Base-by-base conservation (phyloP, 2,888 invertebrate species). In the Arctia plantaginis region DNA sequence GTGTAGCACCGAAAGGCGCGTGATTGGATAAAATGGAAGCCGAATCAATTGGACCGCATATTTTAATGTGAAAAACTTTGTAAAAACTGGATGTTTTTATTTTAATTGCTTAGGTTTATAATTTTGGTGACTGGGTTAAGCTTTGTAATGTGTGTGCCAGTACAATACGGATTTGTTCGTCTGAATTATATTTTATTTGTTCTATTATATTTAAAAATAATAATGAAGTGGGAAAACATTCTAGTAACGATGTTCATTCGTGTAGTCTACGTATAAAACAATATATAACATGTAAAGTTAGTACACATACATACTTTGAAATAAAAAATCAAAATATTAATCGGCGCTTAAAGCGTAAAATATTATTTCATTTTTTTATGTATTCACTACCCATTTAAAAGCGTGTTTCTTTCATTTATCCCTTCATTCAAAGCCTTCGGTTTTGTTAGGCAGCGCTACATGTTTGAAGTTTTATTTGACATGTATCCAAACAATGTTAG, bases 51-150 rank as follows among this genome's bases (percentile, higher is more conserved):
- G 79, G 64, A 68, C 66, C 62, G 51, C 71, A 71, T 77, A 69
- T 66, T 68, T 76, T 75, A 81, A 81, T 80, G 75, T 59, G 64
- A 74, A 70, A 83, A 79, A 73, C 64, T 30, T 62, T 74, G 71
- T 79, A 77, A 81, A 74, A 79, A 69, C 65, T n/a, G 33, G 69
- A 67, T 73, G n/a, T n/a, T n/a, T n/a, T n/a, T n/a, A n/a, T n/a
- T n/a, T n/a, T n/a, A n/a, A n/a, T n/a, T n/a, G n/a, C 64, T 70
- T 72, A 33, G 67, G 55, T 66, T 27, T 77, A 82, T 71, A 76
- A 74, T 69, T 77, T 83, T 71, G 78, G 66, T 66, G 41, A 73
- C 66, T 66, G 69, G 72, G 69, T 74, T 64, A 70, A 33, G 35
- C 23, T 35, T 65, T 66, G 66, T 27, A 41, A 66, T 66, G n/a